phyloP scores from a whole-genome alignment of 2,888 invertebrate species.

The Agrochola lota region DNA sequence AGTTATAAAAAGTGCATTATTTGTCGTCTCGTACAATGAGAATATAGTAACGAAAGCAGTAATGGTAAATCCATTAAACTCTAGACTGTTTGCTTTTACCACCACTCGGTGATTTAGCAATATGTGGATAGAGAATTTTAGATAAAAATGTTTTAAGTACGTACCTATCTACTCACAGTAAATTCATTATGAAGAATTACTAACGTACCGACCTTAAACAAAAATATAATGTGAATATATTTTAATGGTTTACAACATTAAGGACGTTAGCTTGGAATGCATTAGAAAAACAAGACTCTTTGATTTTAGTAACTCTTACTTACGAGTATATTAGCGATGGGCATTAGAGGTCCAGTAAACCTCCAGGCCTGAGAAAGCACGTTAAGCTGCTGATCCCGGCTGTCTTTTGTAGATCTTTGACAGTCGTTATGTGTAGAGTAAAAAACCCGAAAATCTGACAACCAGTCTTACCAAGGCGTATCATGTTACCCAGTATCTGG shows the following conservation, averaged over 20 bases:
- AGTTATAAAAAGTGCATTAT: not conserved
- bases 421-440: not conserved
- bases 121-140: not conserved
- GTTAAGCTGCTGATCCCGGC: not conserved
- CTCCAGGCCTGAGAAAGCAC: not conserved
- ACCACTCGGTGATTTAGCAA: not conserved
- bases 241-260: not conserved
- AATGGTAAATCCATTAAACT: constrained; percentile 25
- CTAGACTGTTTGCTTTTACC: constrained; percentile 22
- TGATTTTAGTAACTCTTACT: not conserved
- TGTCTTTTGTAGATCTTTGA: not conserved
- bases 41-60: constrained; percentile 12
- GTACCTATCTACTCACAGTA: not conserved
- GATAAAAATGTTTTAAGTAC: not conserved
- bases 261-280: not conserved
- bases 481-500: too few species aligned
- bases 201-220: not conserved
- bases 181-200: not conserved
- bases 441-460: not conserved
- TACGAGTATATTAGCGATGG: not conserved
- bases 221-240: not conserved
- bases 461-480: not conserved
- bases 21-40: not conserved
- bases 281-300: not conserved
- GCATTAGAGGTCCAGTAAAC: not conserved